phyloP scores from a whole-genome alignment of 2,888 invertebrate species.

The Drosophila paramelanica region DNA sequence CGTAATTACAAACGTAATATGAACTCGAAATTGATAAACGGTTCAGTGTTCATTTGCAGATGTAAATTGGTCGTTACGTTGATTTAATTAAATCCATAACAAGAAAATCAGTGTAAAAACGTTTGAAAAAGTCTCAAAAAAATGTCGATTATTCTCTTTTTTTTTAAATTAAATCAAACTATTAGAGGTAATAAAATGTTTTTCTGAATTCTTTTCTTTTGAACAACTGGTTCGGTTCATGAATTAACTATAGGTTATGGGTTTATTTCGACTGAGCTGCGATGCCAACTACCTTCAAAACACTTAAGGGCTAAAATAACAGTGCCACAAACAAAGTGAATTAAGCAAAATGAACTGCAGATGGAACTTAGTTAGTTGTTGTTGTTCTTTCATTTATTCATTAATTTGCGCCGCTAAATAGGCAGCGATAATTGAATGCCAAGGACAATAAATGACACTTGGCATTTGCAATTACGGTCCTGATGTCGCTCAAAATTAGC shows the following conservation, averaged over 20 bases:
- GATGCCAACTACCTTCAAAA: too few species aligned
- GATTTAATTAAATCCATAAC: too few species aligned
- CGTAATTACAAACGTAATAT: background rate
- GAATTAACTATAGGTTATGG: too few species aligned
- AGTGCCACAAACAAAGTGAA: background rate
- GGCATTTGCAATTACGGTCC: conserved; percentile 27
- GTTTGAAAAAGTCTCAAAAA: too few species aligned
- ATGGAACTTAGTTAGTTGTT: background rate
- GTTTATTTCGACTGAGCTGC: too few species aligned
- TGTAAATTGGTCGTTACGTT: too few species aligned
- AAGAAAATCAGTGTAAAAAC: too few species aligned
- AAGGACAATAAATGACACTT: conserved; percentile 38
- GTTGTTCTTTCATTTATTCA: background rate
- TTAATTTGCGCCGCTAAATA: background rate
- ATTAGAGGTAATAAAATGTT: too few species aligned
- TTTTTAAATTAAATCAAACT: too few species aligned
- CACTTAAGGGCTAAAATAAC: background rate
- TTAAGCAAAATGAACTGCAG: background rate
- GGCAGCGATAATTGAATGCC: conserved; percentile 41
- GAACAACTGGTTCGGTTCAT: too few species aligned
- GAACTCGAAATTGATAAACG: background rate
- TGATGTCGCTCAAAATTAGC: conserved; percentile 24
- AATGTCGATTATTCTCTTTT: too few species aligned
- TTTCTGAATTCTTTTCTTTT: background rate
- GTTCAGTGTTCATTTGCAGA: background rate